phyloP scores from a whole-genome alignment of 1,140 invertebrate genomes.

The Leucophenga varia region DNA sequence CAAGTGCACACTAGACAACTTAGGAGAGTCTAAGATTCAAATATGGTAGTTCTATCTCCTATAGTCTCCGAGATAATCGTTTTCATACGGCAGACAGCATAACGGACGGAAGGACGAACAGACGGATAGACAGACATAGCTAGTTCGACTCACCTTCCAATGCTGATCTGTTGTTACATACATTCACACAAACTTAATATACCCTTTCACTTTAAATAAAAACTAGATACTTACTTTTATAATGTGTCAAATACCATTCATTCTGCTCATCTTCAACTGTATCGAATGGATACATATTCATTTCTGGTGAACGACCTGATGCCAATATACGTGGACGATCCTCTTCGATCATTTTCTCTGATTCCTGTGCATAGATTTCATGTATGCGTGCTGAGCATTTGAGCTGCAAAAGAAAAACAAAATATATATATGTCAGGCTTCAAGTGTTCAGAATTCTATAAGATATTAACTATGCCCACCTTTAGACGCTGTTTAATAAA shows the following conservation, averaged over 20 bases:
- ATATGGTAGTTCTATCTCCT: too few relatives aligned
- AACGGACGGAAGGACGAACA: too few relatives aligned
- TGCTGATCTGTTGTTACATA: too few relatives aligned
- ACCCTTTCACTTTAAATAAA: not conserved
- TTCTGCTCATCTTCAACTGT: conserved; percentile 35
- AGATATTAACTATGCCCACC: conserved; percentile 30
- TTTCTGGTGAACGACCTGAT: conserved; percentile 50
- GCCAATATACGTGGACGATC: conserved; percentile 51
- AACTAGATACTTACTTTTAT: conserved; percentile 48
- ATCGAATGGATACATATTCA: conserved; percentile 52
- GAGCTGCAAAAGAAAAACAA: conserved; percentile 32
- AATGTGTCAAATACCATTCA: conserved; percentile 39
- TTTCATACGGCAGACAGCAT: too few relatives aligned
- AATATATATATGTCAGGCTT: not conserved
- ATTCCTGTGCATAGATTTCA: conserved; percentile 47
- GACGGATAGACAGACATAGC: too few relatives aligned
- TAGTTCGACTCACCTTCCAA: too few relatives aligned
- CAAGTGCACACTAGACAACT: too few relatives aligned
- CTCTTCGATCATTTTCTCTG: conserved; percentile 51
- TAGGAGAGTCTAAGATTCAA: too few relatives aligned
- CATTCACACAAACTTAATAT: too few relatives aligned
- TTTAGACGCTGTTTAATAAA: conserved; percentile 59
- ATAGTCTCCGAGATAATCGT: too few relatives aligned
- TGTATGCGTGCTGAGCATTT: conserved; percentile 53
- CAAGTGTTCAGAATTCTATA: too few relatives aligned